Conservation (phyloP, 2,888 invertebrate species). For the Salticus scenicus region DNA sequence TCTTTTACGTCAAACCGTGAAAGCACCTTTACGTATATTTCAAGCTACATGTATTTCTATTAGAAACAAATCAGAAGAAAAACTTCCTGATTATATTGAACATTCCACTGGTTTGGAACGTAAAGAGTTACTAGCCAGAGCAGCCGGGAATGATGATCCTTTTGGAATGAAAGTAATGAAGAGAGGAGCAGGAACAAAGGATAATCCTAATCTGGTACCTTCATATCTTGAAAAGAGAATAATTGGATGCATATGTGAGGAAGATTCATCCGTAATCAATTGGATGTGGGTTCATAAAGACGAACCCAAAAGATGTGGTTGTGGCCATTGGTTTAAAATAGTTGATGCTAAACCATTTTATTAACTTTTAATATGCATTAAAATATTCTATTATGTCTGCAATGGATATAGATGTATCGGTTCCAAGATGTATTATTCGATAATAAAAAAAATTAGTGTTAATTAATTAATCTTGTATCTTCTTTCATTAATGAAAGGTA, state of each 20-base stretch:
- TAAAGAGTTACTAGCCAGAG: slow-evolving; percentile 88
- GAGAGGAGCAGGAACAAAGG: slow-evolving; percentile 87
- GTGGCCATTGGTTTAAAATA: slow-evolving; percentile 97
- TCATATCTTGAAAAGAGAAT: slow-evolving; percentile 92
- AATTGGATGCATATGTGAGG: slow-evolving; percentile 97
- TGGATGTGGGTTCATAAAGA: slow-evolving; percentile 98
- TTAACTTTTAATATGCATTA: background rate
- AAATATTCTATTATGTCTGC: no score
- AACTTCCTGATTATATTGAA: slow-evolving; percentile 90
- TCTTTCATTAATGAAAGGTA: no score
- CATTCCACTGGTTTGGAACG: slow-evolving; percentile 92
- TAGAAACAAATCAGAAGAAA: slow-evolving; percentile 50
- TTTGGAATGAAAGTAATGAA: slow-evolving; percentile 85
- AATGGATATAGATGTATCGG: no score
- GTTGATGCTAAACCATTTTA: slow-evolving; percentile 77
- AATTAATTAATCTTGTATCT: no score
- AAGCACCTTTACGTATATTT: slow-evolving; percentile 33
- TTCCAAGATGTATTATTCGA: no score
- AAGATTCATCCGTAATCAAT: slow-evolving; percentile 89
- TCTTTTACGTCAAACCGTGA: slow-evolving; percentile 23
- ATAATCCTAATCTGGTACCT: slow-evolving; percentile 90
- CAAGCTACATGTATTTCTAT: slow-evolving; percentile 38
- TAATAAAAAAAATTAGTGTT: no score
- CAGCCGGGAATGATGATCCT: slow-evolving; percentile 86
- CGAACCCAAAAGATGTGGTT: slow-evolving; percentile 92